Conservation (phyloP, 2,113 vertebrate species). For the Callocephalon fimbriatum region DNA sequence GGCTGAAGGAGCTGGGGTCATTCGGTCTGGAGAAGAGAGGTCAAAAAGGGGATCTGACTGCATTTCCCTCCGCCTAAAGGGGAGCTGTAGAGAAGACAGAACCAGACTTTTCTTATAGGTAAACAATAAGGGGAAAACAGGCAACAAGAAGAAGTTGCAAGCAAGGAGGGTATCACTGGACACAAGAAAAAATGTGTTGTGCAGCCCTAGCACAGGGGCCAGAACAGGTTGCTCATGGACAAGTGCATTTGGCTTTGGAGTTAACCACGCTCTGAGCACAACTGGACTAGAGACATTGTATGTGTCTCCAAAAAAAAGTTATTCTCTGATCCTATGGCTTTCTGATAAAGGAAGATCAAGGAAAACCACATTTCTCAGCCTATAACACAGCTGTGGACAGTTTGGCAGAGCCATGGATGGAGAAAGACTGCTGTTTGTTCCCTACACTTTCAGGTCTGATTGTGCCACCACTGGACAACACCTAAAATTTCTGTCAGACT, state of each 20-base stretch:
- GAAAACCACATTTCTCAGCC: not conserved
- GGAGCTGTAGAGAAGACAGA: not conserved
- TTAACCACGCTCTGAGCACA: not conserved
- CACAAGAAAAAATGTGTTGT: not conserved
- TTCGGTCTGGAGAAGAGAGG: not conserved
- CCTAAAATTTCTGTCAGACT: not conserved
- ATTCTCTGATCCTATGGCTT: not conserved
- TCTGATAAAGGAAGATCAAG: not conserved
- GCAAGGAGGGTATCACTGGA: not conserved
- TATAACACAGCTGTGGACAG: not conserved
- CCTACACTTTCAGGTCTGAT: not conserved
- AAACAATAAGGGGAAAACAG: not conserved
- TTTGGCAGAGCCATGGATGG: not conserved
- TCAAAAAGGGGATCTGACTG: not conserved
- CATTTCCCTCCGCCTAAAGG: not conserved
- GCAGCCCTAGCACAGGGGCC: not conserved
- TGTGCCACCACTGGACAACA: not conserved
- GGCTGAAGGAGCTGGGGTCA: not conserved
- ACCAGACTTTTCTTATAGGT: not conserved
- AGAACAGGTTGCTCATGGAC: not conserved
- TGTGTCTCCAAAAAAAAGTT: not conserved
- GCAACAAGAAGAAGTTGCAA: not conserved
- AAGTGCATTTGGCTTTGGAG: not conserved
- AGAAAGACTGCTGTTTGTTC: not conserved
- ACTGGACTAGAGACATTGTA: not conserved